These are phyloP conservation scores for Charanyca ferruginea DNA, from an alignment of 2,888 invertebrate species.

Conservation along the genomic window DNA sequence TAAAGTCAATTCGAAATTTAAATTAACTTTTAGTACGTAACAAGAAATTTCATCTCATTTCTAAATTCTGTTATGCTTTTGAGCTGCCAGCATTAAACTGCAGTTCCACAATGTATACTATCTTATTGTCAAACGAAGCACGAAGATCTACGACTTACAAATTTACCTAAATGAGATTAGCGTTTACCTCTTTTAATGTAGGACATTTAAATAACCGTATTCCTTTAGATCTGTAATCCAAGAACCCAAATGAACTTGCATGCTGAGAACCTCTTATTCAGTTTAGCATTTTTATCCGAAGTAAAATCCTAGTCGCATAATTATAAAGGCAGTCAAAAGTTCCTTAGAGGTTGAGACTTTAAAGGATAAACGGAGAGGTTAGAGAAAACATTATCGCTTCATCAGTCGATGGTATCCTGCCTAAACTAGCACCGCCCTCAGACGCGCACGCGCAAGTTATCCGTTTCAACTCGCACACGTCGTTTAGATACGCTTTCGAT, in stretches of 20 bases:
- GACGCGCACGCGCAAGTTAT: conserved; percentile 47
- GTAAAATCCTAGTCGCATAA: conserved; percentile 32
- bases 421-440: conserved; percentile 55
- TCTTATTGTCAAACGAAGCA: conserved; percentile 8
- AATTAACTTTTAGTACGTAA: conserved; percentile 11
- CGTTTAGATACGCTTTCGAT: conserved; percentile 63
- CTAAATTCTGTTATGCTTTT: background rate
- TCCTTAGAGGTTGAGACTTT: conserved; percentile 7
- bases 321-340: conserved; percentile 29
- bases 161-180: background rate
- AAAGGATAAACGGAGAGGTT: conserved; percentile 36
- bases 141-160: background rate
- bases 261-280: conserved; percentile 8
- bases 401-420: conserved; percentile 63
- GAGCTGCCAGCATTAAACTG: conserved; percentile 1
- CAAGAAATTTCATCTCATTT: background rate
- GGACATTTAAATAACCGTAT: background rate
- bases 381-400: conserved; percentile 55
- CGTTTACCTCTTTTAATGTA: background rate
- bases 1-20: conserved; percentile 21
- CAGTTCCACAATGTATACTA: background rate
- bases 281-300: conserved; percentile 34
- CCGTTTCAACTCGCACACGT: conserved; percentile 53
- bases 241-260: background rate
- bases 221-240: background rate